A percentile compares a stretch with the other conserved stretches of the same genome.
phyloP scores from a whole-genome alignment of 1,140 invertebrate genomes.

The Theocolax elegans region DNA sequence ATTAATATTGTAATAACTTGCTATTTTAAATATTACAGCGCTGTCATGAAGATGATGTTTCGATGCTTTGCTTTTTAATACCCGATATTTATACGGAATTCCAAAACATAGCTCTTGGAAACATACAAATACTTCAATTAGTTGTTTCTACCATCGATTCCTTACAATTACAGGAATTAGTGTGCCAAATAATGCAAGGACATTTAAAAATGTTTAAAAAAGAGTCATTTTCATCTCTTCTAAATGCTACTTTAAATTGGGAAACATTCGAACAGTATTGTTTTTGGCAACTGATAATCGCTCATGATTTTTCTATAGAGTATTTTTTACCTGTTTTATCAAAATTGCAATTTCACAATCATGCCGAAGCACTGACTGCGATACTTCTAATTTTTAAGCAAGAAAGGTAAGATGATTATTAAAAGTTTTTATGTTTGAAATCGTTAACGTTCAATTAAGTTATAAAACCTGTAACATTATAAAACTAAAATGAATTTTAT shows the following conservation, averaged over 20 bases:
- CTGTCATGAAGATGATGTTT: slow-evolving; percentile 89
- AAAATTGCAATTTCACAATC: slow-evolving; percentile 86
- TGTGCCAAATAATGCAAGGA: slow-evolving; percentile 91
- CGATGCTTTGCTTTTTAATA: slow-evolving; percentile 88
- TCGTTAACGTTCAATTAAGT: background rate
- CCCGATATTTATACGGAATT: slow-evolving; percentile 93
- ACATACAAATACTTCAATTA: slow-evolving; percentile 85
- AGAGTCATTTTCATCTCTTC: slow-evolving; percentile 76
- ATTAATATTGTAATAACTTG: no score
- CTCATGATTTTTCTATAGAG: slow-evolving; percentile 92
- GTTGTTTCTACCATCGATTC: slow-evolving; percentile 91
- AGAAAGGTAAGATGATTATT: slow-evolving; percentile 85
- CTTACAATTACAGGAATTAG: slow-evolving; percentile 86
- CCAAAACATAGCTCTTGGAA: slow-evolving; percentile 85
- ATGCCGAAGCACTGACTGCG: slow-evolving; percentile 92
- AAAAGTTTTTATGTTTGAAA: background rate
- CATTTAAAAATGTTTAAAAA: slow-evolving; percentile 84
- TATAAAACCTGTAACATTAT: background rate
- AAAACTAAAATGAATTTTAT: background rate
- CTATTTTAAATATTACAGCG: slow-evolving; percentile 64
- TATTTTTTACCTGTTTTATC: slow-evolving; percentile 90
- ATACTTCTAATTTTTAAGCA: slow-evolving; percentile 91
- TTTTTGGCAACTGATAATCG: slow-evolving; percentile 93
- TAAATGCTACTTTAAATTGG: slow-evolving; percentile 90
- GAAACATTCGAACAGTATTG: slow-evolving; percentile 97